Base-by-base conservation (phyloP, 2,113 vertebrate genomes). In the Daboia siamensis region DNA sequence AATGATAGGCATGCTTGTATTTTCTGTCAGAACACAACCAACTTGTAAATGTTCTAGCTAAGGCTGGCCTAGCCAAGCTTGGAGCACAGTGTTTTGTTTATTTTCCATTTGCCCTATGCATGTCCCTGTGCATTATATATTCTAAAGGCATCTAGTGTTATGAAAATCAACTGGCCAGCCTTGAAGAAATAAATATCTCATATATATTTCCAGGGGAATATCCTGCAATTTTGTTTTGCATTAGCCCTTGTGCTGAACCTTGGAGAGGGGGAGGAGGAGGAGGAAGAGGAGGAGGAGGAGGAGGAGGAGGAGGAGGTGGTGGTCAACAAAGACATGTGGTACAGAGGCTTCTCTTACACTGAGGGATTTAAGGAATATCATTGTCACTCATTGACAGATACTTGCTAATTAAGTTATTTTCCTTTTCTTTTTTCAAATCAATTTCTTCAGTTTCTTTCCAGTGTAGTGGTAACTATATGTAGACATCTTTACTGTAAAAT, bases 401-500 rank as follows among this genome's bases (percentile, higher is more conserved):
- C 96, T 95, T 95, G 89, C 92, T 95, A 95, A 95, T 96, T 96
- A 96, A 93, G 95, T 95, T 95, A 93, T 94, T 96, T 96, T 94
- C 94, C 96, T 93, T 91, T 96, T 91, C 94, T n/a, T 26, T 39
- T 96, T 95, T 96, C 89, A 97, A 95, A 90, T 94, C 92, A 94
- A 95, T 96, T 96, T 96, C 90, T 89, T 93, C 94, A 95, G 93
- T 95, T 95, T 93, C 93, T 93, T 95, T 46, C 1, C 51, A 96
- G 93, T 1, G 93, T 92, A 95, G 93, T 94, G 94, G 95, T 95
- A 94, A 92, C 95, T 96, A 94, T 94, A 95, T 93, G 91, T 91
- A 96, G 94, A 95, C 92, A 95, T 93, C 91, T 96, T 96, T 93
- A 96, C 95, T 97, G 97, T 96, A 96, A 97, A 97, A 97, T 97